Base-by-base conservation (phyloP, 2,113 vertebrate genomes). In the Anthoscopus minutus region DNA sequence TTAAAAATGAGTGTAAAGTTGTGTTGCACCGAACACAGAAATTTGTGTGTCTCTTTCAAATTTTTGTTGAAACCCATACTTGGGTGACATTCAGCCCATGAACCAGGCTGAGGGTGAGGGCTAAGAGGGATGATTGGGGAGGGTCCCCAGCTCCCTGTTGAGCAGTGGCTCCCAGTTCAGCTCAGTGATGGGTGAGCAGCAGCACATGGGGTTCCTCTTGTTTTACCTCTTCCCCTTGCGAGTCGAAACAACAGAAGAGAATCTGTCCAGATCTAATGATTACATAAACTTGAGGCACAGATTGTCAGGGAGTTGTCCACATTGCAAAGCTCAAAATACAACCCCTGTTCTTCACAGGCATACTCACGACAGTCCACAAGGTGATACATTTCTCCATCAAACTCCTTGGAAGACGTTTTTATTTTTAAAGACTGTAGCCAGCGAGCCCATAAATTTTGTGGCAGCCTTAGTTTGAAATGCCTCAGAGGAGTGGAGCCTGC, bases 21-120 rank as follows among this genome's bases (percentile, higher is more conserved):
- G 23, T 14, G 28, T 40, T 42, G 3, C 70, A 9, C 17, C 0
- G 0, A 28, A 9, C 3, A 0, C 53, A 28, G 83, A 16, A 19
- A 17, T 25, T 15, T 11, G 21, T 23, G 3, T 30, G 20, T 25
- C 9, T 11, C 38, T 53, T 42, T 31, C 4, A 20, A 1, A 8
- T 20, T 77, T 31, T 69, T 38, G 9, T 64, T 91, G 21, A 15
- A 57, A 3, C 5, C 15, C 7, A 2, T 11, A 0, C 8, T 19
- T 20, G 33, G 40, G 89, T 69, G 62, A 2, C 7, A 0, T 7
- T 47, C 13, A 37, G 69, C 18, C 66, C 33, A 0, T 22, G 37
- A 10, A 17, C 1, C 9, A 4, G 27, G 3, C 23, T 37, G 48
- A 17, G 65, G 51, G 45, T 13, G 82, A 50, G 77, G 64, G 30